Base-by-base conservation (phyloP, 2,888 invertebrate species). In the Tetropium fuscum region DNA sequence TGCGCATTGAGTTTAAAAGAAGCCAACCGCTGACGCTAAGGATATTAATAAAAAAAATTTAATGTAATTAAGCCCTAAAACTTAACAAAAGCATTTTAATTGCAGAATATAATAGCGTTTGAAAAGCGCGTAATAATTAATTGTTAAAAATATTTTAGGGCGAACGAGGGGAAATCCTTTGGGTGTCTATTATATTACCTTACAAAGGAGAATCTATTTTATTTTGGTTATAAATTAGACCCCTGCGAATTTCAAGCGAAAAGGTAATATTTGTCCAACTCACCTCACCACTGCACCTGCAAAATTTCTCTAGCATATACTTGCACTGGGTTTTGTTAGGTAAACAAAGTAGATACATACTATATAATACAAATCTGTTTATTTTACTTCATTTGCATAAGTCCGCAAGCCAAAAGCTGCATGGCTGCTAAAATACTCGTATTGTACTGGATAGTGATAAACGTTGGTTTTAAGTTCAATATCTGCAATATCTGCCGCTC, bases 231-330 rank as follows among this genome's bases (percentile, higher is more conserved):
- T 16, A 45, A 48, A 48, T 48, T 20, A 48, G 48, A n/a, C 48
- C 48, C 48, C 15, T 22, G 48, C 36, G 48, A 20, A 36, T 41
- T 48, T 48, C 48, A 36, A 32, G 48, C 22, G 36, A 11, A 13
- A 48, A 36, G 15, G 48, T 16, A 36, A 48, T 36, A 48, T 48
- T 48, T 48, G 48, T 25, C 38, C 36, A 48, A 8, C 36, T n/a
- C n/a, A n/a, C n/a, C n/a, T 48, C 36, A 25, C 22, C 48, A 15
- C 36, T 34, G 47, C 32, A 32, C 32, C 13, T 47, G 13, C 20
- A 36, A 48, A 36, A 36, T 36, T 36, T 15, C 48, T 48, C 36
- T 13, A 15, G 19, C 16, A 38, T 25, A 18, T 45, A 38, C 38
- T 36, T 36, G 36, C 36, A 48, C 36, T 38, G 38, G 48, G 36